Conservation (phyloP, 2,888 invertebrate species). For the Ptilodon capucinus region DNA sequence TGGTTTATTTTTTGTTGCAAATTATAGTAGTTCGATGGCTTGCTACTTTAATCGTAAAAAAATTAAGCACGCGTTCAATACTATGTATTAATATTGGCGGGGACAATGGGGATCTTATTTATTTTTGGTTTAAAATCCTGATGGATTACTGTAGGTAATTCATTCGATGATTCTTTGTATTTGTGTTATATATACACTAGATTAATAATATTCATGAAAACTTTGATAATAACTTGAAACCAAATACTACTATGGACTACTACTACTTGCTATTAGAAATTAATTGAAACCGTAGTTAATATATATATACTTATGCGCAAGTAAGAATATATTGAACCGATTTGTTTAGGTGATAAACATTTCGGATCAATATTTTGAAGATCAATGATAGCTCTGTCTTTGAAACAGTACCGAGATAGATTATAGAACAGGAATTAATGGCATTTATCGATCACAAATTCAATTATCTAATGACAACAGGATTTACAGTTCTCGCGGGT, state of each 20-base stretch:
- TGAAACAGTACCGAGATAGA: conserved; percentile 13
- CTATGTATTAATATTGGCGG: not conserved
- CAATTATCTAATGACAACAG: not conserved
- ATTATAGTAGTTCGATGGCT: not conserved
- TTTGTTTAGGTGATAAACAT: conserved; percentile 54
- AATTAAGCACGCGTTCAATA: not conserved
- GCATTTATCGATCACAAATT: conserved; percentile 5
- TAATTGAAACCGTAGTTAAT: conserved; percentile 47
- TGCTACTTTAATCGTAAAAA: not conserved
- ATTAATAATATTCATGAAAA: no score
- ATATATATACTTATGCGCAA: conserved; percentile 56
- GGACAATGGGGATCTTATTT: not conserved
- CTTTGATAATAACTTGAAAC: conserved; percentile 41
- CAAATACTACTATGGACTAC: conserved; percentile 44
- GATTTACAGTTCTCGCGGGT: not conserved
- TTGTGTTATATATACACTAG: no score
- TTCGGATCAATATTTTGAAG: conserved; percentile 32
- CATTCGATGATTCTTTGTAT: no score
- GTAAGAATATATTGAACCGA: conserved; percentile 44
- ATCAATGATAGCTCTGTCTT: conserved; percentile 20
- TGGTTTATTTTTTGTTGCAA: not conserved
- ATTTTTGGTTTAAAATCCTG: no score
- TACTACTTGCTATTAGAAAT: conserved; percentile 47
- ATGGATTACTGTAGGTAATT: no score
- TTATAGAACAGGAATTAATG: conserved; percentile 19